phyloP scores from a whole-genome alignment of 2,888 invertebrate species.

The Heteromyza rotundicornis region DNA sequence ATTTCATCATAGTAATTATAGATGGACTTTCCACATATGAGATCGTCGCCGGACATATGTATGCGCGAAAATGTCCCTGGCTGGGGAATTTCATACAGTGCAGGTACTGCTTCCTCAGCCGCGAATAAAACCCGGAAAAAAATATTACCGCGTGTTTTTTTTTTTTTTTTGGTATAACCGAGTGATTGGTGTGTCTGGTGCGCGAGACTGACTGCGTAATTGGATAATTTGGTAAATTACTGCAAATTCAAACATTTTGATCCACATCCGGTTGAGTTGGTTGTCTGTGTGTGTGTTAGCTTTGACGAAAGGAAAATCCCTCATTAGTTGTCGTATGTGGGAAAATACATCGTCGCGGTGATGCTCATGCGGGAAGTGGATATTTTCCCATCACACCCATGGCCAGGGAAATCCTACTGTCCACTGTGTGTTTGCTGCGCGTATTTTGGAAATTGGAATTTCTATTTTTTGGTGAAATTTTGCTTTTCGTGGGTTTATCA shows the following conservation, averaged over 20 bases:
- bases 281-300: background rate
- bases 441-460: slow-evolving; percentile 1
- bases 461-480: background rate
- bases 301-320: slow-evolving; percentile 38
- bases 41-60: too few relatives aligned
- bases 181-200: slow-evolving; percentile 13
- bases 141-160: too few relatives aligned
- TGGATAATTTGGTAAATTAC: slow-evolving; percentile 54
- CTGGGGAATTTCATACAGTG: background rate
- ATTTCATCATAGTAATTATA: slow-evolving; percentile 19
- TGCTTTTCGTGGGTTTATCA: slow-evolving; percentile 1
- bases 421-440: background rate
- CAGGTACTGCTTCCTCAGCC: slow-evolving; percentile 25
- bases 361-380: slow-evolving; percentile 23
- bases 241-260: slow-evolving; percentile 42
- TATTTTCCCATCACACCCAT: slow-evolving; percentile 38
- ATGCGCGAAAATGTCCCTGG: too few relatives aligned
- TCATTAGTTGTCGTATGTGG: slow-evolving; percentile 28
- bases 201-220: slow-evolving; percentile 56
- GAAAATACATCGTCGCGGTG: slow-evolving; percentile 36
- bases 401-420: slow-evolving; percentile 18
- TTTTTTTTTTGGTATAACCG: slow-evolving; percentile 14
- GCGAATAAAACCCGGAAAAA: slow-evolving; percentile 6
- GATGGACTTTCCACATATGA: slow-evolving; percentile 29
- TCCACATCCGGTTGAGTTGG: slow-evolving; percentile 47